These are phyloP conservation scores for Atractosteus spatula DNA, from an alignment of 2,113 vertebrate genomes.

Conservation along the genomic window DNA sequence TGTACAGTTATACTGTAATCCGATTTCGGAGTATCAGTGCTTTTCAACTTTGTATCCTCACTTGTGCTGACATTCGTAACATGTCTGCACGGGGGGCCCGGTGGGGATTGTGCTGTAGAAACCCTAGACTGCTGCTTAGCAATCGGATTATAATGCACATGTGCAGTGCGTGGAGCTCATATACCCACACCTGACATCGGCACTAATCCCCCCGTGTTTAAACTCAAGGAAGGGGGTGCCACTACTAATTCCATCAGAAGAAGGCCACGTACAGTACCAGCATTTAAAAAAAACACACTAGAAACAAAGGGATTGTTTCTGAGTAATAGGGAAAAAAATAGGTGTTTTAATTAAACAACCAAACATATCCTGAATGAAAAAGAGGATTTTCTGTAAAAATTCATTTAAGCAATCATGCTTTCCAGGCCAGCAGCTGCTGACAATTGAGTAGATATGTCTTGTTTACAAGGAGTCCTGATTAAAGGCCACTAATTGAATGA, in stretches of 20 bases:
- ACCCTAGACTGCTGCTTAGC: background rate
- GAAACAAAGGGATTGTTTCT: background rate
- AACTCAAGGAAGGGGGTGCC: background rate
- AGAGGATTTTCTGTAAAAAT: too few relatives aligned
- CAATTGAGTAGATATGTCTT: background rate
- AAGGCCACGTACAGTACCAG: background rate
- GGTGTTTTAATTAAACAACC: too few relatives aligned
- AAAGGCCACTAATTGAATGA: conserved; percentile 3
- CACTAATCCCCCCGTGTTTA: background rate
- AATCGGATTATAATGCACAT: background rate
- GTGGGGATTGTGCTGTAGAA: background rate
- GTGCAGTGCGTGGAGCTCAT: background rate
- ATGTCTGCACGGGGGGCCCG: background rate
- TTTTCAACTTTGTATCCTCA: too few relatives aligned
- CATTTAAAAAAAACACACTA: background rate
- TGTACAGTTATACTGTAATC: too few relatives aligned
- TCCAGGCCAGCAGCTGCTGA: background rate
- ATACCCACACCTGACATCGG: background rate
- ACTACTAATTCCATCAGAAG: conserved; percentile 6
- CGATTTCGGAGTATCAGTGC: too few relatives aligned
- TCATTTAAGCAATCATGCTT: background rate
- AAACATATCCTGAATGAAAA: too few relatives aligned
- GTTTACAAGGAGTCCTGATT: background rate
- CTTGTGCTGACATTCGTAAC: background rate
- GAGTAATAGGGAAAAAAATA: background rate